Evolutionary conservation across 64 coral and sea anemone genomes (phyloP).

Genomic region (Stichodactyla mertensii): DNA sequence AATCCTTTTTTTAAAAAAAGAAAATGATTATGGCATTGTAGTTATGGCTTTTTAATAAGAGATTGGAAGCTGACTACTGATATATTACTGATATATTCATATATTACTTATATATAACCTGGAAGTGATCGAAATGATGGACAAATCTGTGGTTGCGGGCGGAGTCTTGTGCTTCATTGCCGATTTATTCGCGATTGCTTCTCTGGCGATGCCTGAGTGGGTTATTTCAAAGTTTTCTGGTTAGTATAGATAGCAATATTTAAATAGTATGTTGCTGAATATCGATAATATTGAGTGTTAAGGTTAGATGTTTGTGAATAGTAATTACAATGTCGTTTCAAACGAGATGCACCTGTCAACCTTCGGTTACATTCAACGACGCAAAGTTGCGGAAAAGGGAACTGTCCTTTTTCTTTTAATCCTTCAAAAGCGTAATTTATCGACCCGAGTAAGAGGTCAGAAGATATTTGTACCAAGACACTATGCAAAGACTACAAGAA

Average conservation of each 20-base stretch:
- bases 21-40: neutral
- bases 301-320: no score
- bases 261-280: neutral
- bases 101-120: neutral
- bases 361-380: no score
- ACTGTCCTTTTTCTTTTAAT: no score
- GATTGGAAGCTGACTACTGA: neutral
- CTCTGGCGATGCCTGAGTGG: slow-evolving; percentile 81
- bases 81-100: no score
- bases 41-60: neutral
- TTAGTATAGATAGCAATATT: slow-evolving; percentile 4
- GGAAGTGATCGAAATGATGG: slow-evolving; percentile 32
- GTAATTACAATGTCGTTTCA: no score
- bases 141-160: slow-evolving; percentile 78
- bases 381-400: no score
- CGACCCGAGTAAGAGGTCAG: no score
- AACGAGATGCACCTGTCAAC: no score
- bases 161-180: slow-evolving; percentile 79
- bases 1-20: neutral
- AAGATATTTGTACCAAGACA: no score
- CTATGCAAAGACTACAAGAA: no score
- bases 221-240: slow-evolving; percentile 72
- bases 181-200: slow-evolving; percentile 82
- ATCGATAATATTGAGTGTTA: no score
- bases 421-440: no score